Evolutionary conservation across 1,140 invertebrate genomes (phyloP), one percentile per base, ranked within the genome.

Genomic region (Wasmannia auropunctata): DNA sequence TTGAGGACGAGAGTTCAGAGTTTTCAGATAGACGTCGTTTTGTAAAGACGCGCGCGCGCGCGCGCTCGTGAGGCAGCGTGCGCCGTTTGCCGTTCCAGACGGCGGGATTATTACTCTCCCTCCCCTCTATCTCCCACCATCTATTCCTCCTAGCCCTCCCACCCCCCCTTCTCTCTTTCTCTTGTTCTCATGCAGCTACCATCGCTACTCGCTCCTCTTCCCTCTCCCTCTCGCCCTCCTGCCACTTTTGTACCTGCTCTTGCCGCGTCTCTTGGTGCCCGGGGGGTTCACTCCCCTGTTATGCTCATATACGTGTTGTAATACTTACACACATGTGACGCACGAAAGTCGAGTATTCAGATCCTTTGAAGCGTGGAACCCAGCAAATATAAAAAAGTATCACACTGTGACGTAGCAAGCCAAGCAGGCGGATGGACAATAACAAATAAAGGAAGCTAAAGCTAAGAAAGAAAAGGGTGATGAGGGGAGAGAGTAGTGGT

Each of bases 21-120:
- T 90, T 91, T 92, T 93, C 91, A 92, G 91, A 88, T 89, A 76
- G 3, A 37, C 86, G 91, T 91, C 91, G 91, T 93, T 91, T 92
- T 90, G 89, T 89, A 91, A 93, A 88, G 85, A 88, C 87, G 76
- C 85, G 86, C 79, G 79, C 69, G 89, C 72, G 88, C 85, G 89
- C 88, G 89, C 77, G 80, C 89, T 74, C 63, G 46, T 74, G 67
- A 81, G 65, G 60, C 80, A 80, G 90, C 89, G 81, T 88, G 89
- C 91, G 91, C 89, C 85, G 86, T 86, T 85, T 56, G 46, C 67
- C 81, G 63, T 79, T 56, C 60, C 62, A 85, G 91, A 86, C 87
- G 86, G 77, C 65, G 28, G 87, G 85, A 83, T 86, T 89, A 31
- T 74, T 75, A 65, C 74, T 84, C 79, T 19, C 51, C 54, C 40